Conservation (phyloP, 2,113 vertebrate genomes). For the Hydropotes inermis region DNA sequence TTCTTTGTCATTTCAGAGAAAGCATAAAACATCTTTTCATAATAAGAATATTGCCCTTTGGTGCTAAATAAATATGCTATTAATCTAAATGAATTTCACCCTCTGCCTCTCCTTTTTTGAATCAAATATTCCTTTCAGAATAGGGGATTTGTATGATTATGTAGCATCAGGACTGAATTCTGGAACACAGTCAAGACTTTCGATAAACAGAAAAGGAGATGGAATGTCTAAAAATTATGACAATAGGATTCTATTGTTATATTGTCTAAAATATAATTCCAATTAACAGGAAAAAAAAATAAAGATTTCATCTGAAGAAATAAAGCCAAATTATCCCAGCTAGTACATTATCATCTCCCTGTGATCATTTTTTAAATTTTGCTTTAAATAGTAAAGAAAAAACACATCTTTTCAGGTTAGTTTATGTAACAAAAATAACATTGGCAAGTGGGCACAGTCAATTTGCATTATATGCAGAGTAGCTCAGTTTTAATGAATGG, state of each 20-base stretch:
- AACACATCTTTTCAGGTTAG: not conserved
- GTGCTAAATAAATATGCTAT: not conserved
- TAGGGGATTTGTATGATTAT: not conserved
- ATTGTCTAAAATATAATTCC: not conserved
- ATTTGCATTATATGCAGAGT: slow-evolving; percentile 44
- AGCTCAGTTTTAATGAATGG: slow-evolving; percentile 39
- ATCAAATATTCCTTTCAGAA: not conserved
- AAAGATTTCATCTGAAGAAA: not conserved
- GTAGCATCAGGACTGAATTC: not conserved
- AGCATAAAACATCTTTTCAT: slow-evolving; percentile 19
- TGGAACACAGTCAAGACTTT: not conserved
- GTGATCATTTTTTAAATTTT: not conserved
- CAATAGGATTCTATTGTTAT: not conserved
- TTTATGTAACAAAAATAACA: slow-evolving; percentile 34
- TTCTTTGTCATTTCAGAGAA: not conserved
- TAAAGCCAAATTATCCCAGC: not conserved
- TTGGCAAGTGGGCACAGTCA: not conserved
- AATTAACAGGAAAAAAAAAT: not conserved
- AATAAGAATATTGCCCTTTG: not conserved
- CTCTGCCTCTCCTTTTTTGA: not conserved
- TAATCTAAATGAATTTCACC: slow-evolving; percentile 6
- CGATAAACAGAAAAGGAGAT: not conserved
- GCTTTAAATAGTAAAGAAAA: not conserved
- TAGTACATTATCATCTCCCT: not conserved
- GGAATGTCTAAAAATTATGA: not conserved